Conservation (phyloP, 2,797 vertebrate species). For the Scolopax bukidnonensis region DNA sequence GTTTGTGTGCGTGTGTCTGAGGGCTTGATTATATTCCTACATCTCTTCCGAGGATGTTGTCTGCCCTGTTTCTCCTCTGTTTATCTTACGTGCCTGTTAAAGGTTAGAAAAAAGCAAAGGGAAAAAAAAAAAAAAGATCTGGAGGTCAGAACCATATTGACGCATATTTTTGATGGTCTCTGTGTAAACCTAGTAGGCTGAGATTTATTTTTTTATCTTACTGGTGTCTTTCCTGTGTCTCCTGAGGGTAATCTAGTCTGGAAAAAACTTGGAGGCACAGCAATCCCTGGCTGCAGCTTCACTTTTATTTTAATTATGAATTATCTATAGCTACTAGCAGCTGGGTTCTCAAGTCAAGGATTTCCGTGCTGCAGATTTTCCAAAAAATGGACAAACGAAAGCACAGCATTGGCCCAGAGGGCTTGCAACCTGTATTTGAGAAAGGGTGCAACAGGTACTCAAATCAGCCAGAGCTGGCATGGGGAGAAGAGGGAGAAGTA, state of each 20-base stretch:
- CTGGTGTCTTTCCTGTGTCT: neutral
- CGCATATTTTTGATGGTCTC: neutral
- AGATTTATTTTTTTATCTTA: conserved; percentile 20
- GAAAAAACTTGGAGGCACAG: conserved; percentile 14
- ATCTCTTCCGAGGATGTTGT: conserved; percentile 50
- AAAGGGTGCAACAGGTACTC: neutral
- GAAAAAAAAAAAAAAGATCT: neutral
- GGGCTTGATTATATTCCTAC: conserved; percentile 66
- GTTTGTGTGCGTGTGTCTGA: conserved; percentile 57
- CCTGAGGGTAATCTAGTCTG: neutral
- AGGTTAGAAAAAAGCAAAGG: conserved; percentile 40
- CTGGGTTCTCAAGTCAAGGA: neutral
- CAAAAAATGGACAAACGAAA: neutral
- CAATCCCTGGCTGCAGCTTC: neutral
- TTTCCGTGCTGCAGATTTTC: neutral
- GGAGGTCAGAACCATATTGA: conserved; percentile 33
- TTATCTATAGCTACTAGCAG: neutral
- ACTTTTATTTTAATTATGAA: conserved; percentile 26
- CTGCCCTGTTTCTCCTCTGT: conserved; percentile 52
- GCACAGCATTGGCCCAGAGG: neutral
- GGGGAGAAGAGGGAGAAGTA: neutral
- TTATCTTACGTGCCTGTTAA: conserved; percentile 60
- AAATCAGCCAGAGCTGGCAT: neutral
- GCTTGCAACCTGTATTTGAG: neutral
- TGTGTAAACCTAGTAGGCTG: conserved; percentile 20